Base-by-base conservation (phyloP, 2,797 vertebrate genomes). In the Ibycter americanus region DNA sequence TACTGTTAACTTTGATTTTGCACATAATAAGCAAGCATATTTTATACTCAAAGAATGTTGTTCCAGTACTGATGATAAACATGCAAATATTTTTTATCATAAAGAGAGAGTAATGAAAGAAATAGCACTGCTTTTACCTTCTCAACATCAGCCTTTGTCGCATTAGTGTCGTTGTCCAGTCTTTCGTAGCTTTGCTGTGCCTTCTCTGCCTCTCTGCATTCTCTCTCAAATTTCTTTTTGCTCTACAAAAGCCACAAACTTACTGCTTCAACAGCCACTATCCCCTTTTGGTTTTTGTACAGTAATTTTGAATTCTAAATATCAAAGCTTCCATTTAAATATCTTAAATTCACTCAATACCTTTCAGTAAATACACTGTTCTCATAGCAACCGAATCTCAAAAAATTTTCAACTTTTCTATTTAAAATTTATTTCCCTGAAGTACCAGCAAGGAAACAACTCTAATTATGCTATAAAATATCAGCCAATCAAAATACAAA, bases 151-250 rank as follows among this genome's bases (percentile, higher is more conserved):
- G 99, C 99, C 90, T 99, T 99, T 82, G 99, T 99, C 6, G 99
- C 99, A 54, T 99, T 99, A 94, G 98, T 99, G 97, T 99, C 99
- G 12, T 99, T 99, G 97, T 99, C 99, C 97, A 99, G 96, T 95
- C 98, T 98, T 81, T 99, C 99, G 1, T 98, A 99, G 96, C 98
- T 98, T n/a, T 99, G 96, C 96, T 99, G 99, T 61, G 99, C 99
- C 92, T 99, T 99, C 98, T 99, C 99, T 6, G 99, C 99, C 97
- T 99, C 99, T 98, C 93, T 98, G 96, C 99, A 99, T 96, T 99
- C 99, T 89, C 99, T 98, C 97, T 99, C 99, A 98, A 99, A 99
- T 98, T 99, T 99, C 98, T 98, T 99, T 97, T 99, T 99, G 97
- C 99, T 99, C 99, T 99, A 97, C 54, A 95, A 97, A 97, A 96